Percentiles rank a stretch among this genome's conserved stretches.
These are phyloP conservation scores for Eriocheir sinensis DNA, from an alignment of 1,140 invertebrate genomes.

Conservation along the genomic window DNA sequence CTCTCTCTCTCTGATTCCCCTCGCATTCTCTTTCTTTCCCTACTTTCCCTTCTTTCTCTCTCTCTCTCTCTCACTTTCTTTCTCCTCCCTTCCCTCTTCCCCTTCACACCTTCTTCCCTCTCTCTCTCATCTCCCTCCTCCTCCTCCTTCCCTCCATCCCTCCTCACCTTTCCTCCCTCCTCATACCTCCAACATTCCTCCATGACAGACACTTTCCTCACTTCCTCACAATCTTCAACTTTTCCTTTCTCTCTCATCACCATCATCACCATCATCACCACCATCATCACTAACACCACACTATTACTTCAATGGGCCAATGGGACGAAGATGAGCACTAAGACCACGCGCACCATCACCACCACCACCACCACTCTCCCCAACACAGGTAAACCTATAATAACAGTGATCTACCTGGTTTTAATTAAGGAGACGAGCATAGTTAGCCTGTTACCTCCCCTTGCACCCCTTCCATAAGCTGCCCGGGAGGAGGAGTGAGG, in stretches of 20 bases:
- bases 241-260: neutral
- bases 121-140: conserved; percentile 1
- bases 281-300: neutral
- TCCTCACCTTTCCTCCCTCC: neutral
- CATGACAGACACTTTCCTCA: neutral
- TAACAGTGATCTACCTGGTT: no score
- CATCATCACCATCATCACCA: neutral
- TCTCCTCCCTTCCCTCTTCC: neutral
- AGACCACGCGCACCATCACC: neutral
- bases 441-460: no score
- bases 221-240: neutral
- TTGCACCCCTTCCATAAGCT: no score
- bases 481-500: no score
- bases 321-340: no score
- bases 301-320: no score
- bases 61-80: neutral
- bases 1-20: neutral
- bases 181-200: neutral
- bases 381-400: no score
- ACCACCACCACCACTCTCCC: no score
- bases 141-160: neutral
- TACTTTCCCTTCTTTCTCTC: neutral
- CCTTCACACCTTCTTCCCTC: neutral
- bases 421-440: no score
- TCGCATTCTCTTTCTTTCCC: neutral